These are phyloP conservation scores for Sipha maydis DNA, from an alignment of 2,888 invertebrate species.

Conservation along the genomic window DNA sequence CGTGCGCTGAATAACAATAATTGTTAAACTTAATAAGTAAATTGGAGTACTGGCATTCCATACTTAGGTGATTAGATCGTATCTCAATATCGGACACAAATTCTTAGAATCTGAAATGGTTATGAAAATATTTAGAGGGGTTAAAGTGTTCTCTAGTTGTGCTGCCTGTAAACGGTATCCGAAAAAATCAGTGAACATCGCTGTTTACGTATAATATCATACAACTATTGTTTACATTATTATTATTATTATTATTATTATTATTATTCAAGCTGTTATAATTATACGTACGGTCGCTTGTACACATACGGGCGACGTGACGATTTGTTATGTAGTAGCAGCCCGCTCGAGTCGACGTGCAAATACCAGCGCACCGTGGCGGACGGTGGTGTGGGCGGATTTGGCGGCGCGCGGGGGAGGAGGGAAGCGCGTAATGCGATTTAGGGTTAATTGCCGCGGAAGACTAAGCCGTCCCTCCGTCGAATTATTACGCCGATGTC, in stretches of 20 bases:
- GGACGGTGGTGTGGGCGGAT: not conserved
- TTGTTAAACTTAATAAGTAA: no score
- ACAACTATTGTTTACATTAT: no score
- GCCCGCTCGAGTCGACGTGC: conserved; percentile 1
- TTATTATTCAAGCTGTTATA: not conserved
- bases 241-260: not conserved
- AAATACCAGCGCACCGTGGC: conserved; percentile 12
- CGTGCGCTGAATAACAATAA: no score
- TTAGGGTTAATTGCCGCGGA: conserved; percentile 59
- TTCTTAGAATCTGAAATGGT: no score
- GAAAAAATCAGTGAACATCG: no score
- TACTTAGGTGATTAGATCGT: no score
- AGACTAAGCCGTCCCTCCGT: conserved; percentile 41
- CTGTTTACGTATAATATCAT: not conserved
- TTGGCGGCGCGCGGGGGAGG: not conserved
- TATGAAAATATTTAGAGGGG: no score
- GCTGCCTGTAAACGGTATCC: no score
- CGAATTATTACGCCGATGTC: conserved; percentile 54
- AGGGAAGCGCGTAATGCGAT: conserved; percentile 20
- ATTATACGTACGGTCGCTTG: no score
- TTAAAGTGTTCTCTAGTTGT: no score
- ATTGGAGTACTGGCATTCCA: no score
- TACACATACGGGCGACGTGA: not conserved
- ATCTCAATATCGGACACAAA: no score
- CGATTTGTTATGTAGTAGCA: not conserved